These are phyloP conservation scores for Furcula furcula DNA, from an alignment of 2,888 invertebrate genomes.

Conservation along the genomic window DNA sequence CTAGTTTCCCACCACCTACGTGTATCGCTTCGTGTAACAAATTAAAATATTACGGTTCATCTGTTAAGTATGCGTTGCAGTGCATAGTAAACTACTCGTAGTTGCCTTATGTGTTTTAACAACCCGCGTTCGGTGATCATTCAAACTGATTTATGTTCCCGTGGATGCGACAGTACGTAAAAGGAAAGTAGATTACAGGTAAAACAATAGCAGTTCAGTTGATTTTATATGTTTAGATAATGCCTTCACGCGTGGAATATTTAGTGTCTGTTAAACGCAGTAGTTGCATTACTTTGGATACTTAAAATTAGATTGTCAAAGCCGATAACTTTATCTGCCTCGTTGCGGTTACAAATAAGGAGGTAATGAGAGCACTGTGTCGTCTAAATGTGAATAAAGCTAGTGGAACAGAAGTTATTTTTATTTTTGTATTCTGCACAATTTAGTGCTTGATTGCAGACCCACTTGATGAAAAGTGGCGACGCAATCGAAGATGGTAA, in stretches of 20 bases:
- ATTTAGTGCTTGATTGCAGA: too few species aligned
- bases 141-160: conserved; percentile 57
- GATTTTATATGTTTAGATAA: conserved; percentile 20
- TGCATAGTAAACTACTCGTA: conserved; percentile 34
- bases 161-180: conserved; percentile 30
- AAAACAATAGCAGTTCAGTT: conserved; percentile 15
- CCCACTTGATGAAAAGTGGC: too few species aligned
- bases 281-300: too few species aligned
- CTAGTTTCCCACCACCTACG: conserved; percentile 41
- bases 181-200: conserved; percentile 35
- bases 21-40: conserved; percentile 45
- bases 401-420: too few species aligned
- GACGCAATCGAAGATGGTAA: too few species aligned
- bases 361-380: too few species aligned
- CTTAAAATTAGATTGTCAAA: too few species aligned
- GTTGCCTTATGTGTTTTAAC: conserved; percentile 36
- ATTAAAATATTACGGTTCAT: conserved; percentile 71
- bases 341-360: too few species aligned
- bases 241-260: conserved; percentile 19
- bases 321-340: too few species aligned
- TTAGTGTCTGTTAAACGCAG: too few species aligned
- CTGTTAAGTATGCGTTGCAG: conserved; percentile 54
- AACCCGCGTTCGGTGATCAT: conserved; percentile 50
- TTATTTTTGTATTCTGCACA: too few species aligned
- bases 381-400: too few species aligned